phyloP scores from a whole-genome alignment of 1,140 invertebrate species.

The Condylostylus longicornis region DNA sequence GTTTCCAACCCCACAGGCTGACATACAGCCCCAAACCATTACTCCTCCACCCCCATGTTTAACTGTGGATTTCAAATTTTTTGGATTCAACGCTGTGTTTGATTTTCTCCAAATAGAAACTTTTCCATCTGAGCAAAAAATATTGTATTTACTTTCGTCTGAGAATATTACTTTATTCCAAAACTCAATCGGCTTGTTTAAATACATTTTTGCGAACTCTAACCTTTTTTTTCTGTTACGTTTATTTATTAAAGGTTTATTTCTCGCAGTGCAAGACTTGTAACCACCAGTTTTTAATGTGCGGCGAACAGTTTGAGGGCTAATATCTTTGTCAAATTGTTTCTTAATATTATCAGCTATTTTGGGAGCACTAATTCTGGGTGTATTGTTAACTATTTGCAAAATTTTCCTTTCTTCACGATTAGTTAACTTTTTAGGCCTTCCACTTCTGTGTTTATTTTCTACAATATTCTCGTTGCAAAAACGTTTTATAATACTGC shows the following conservation, averaged over 20 bases:
- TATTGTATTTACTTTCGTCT: constrained; percentile 16
- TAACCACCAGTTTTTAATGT: not conserved
- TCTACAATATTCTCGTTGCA: too few species aligned
- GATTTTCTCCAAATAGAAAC: too few species aligned
- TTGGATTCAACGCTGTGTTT: too few species aligned
- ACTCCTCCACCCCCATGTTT: constrained; percentile 25
- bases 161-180: constrained; percentile 13
- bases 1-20: constrained; percentile 13
- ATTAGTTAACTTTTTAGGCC: too few species aligned
- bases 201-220: constrained; percentile 11
- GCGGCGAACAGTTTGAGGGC: constrained; percentile 1
- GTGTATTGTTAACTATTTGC: too few species aligned
- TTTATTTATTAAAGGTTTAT: constrained; percentile 5
- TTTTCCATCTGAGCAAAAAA: too few species aligned
- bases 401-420: too few species aligned
- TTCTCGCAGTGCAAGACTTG: not conserved
- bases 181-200: constrained; percentile 3
- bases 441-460: too few species aligned
- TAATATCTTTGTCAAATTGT: too few species aligned
- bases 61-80: constrained; percentile 18
- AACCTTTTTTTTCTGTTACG: constrained; percentile 4
- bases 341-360: too few species aligned
- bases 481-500: too few species aligned
- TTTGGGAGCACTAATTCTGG: too few species aligned
- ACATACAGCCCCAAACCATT: constrained; percentile 29